These are phyloP conservation scores for Aporrectodea caliginosa DNA, from an alignment of 1,140 invertebrate genomes.

Conservation along the genomic window DNA sequence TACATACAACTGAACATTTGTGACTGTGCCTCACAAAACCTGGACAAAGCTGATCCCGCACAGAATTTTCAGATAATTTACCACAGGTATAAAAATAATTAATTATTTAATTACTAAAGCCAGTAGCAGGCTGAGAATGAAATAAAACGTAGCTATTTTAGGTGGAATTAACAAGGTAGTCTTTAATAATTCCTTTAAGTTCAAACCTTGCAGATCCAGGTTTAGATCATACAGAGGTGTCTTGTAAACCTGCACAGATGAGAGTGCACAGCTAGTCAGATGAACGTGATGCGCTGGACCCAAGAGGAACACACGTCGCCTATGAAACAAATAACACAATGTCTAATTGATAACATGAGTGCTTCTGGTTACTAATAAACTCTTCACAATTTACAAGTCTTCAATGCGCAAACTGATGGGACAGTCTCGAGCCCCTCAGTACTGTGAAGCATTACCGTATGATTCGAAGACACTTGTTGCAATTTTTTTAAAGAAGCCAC, in stretches of 20 bases:
- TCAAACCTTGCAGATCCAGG: constrained; percentile 79
- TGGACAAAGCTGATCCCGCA: no score
- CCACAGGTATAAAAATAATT: no score
- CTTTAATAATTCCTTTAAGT: no score
- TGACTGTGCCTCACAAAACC: no score
- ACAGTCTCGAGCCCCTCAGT: neutral
- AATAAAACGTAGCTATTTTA: no score
- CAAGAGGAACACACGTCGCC: constrained; percentile 86
- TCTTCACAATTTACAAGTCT: neutral
- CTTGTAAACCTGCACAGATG: constrained; percentile 80
- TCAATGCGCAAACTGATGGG: neutral
- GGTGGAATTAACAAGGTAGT: no score
- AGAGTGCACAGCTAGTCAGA: constrained; percentile 86
- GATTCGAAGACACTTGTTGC: neutral
- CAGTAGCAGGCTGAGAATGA: no score
- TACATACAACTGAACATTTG: no score
- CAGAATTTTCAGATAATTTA: no score
- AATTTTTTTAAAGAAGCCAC: neutral
- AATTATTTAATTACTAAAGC: no score
- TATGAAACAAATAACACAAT: constrained; percentile 41
- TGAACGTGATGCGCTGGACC: constrained; percentile 96
- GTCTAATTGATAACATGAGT: neutral
- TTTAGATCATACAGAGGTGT: constrained; percentile 93
- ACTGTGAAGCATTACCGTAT: neutral
- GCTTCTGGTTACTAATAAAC: neutral